A percentile compares a stretch with the other conserved stretches of the same genome.
Evolutionary conservation across 2,888 invertebrate genomes (phyloP).

Genomic region (Cheilosia vernalis): DNA sequence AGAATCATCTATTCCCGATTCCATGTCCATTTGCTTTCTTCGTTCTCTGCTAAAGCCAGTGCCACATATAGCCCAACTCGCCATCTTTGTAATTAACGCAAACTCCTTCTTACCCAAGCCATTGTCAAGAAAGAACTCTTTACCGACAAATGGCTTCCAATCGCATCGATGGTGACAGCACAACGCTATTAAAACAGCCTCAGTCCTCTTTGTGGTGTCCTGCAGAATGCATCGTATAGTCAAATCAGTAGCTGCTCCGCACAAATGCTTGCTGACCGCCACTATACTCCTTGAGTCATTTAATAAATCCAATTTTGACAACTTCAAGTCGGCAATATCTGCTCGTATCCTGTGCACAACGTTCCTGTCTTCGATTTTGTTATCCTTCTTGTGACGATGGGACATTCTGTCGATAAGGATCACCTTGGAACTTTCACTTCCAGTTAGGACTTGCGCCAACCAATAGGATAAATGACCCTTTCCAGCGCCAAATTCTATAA

Average conservation of each 20-base stretch:
- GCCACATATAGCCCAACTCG: slow-evolving; percentile 96
- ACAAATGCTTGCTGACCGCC: slow-evolving; percentile 94
- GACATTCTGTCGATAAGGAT: slow-evolving; percentile 91
- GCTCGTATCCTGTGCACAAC: slow-evolving; percentile 88
- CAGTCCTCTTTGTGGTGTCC: slow-evolving; percentile 78
- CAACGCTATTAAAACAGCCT: slow-evolving; percentile 90
- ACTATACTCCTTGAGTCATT: slow-evolving; percentile 85
- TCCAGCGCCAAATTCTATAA: slow-evolving; percentile 95
- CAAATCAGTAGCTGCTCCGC: slow-evolving; percentile 94
- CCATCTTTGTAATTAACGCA: slow-evolving; percentile 90
- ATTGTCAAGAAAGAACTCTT: slow-evolving; percentile 85
- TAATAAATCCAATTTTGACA: slow-evolving; percentile 85
- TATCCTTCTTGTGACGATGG: slow-evolving; percentile 92
- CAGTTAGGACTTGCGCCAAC: slow-evolving; percentile 86
- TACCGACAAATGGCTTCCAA: slow-evolving; percentile 88
- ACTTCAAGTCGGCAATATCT: slow-evolving; percentile 91
- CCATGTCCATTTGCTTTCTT: slow-evolving; percentile 79
- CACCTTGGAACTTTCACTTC: slow-evolving; percentile 85
- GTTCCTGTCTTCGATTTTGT: slow-evolving; percentile 84
- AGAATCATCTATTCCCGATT: slow-evolving; percentile 20
- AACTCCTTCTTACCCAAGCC: slow-evolving; percentile 87
- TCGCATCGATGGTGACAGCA: slow-evolving; percentile 96
- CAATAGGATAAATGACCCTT: slow-evolving; percentile 93
- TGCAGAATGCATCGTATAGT: slow-evolving; percentile 87
- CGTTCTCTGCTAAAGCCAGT: slow-evolving; percentile 86